Base-by-base conservation (phyloP, 2,797 vertebrate species). In the Lophius americanus region DNA sequence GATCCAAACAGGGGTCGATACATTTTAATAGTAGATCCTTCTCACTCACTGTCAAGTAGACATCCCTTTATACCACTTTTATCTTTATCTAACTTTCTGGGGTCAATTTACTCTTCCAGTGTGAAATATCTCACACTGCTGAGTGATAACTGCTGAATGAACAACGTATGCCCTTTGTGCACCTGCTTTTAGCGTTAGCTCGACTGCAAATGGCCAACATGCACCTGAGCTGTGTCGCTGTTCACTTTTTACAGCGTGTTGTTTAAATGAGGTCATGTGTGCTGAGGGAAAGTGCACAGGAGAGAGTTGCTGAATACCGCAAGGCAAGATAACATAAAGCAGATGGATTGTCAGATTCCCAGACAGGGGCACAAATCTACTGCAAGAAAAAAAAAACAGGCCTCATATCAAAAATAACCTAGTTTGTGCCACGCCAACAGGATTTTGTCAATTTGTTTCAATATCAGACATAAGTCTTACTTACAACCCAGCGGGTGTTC, bases 401-500 rank as follows among this genome's bases (percentile, higher is more conserved):
- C 12, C 66, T 65, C 2, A 11, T 23, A 73, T 62, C 79, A 3
- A 5, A 60, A 51, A 71, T 79, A 75, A 65, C 59, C 61, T 12
- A 7, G 37, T 82, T 78, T 64, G 68, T 72, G 73, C 57, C 3
- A 1, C 7, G 2, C 64, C 48, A 63, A 60, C 60, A 63, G 51
- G 76, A 80, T 75, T 79, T 72, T 52, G 64, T 83, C 64, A 61
- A 64, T 81, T 75, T 78, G n/a, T 70, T 69, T 57, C 66, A 53
- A 69, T 79, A 85, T 76, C 63, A 80, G 46, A 78, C 65, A 78
- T 81, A 80, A 56, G 54, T 73, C 51, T 73, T 46, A 54, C 53
- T 78, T 76, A 56, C 47, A 57, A 66, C 78, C 4, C 74, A 74
- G 77, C 68, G 36, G 84, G 83, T 76, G 70, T 47, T 37, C 68